Conservation (phyloP, 1,140 invertebrate genomes). For the Diachasmimorpha longicaudata region DNA sequence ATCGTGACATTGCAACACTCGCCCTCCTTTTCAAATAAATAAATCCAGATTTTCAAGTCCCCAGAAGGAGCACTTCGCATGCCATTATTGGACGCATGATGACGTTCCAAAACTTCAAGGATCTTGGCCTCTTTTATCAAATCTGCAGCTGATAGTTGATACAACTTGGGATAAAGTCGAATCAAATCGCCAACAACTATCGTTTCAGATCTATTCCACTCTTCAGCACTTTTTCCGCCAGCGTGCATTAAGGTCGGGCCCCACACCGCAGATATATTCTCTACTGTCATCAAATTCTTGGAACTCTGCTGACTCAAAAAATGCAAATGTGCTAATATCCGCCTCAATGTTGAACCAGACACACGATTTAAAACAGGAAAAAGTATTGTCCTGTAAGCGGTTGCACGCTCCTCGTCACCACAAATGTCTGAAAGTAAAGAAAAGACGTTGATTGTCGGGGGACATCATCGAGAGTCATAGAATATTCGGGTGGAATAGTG, state of each 20-base stretch:
- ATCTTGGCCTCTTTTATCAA: constrained; percentile 74
- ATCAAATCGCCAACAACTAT: constrained; percentile 76
- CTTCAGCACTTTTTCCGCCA: constrained; percentile 62
- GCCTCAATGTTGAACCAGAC: constrained; percentile 74
- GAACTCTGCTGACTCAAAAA: constrained; percentile 77
- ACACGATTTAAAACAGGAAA: constrained; percentile 72
- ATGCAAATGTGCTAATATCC: constrained; percentile 79
- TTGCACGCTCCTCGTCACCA: constrained; percentile 62
- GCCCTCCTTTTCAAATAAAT: constrained; percentile 66
- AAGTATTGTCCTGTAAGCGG: constrained; percentile 68
- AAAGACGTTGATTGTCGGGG: constrained; percentile 6
- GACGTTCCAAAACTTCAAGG: constrained; percentile 71
- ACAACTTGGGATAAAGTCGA: constrained; percentile 66
- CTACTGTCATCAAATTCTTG: constrained; percentile 79
- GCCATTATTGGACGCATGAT: constrained; percentile 64
- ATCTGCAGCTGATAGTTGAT: constrained; percentile 67
- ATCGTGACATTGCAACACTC: constrained; percentile 71
- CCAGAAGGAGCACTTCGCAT: constrained; percentile 73
- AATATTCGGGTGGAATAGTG: too few relatives aligned
- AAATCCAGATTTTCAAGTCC: constrained; percentile 82
- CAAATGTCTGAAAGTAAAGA: constrained; percentile 59
- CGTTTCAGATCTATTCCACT: constrained; percentile 71
- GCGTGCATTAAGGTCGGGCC: constrained; percentile 81
- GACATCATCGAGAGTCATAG: too few relatives aligned
- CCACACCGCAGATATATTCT: constrained; percentile 85